phyloP scores from a whole-genome alignment of 2,113 vertebrate species.

The Catharus fuscescens region DNA sequence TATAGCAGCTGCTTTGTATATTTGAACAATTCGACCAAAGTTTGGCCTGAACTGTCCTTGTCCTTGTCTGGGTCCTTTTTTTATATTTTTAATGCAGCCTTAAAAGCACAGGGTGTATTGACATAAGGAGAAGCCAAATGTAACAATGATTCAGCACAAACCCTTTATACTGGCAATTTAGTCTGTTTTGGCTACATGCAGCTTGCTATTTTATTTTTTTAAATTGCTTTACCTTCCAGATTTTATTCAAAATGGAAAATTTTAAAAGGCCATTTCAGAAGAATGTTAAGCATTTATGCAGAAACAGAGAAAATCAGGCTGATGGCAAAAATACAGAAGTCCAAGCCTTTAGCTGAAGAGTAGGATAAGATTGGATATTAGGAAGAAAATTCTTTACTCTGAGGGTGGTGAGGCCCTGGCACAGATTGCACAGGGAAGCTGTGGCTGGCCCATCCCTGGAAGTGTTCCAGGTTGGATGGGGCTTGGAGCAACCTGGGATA shows the following conservation, averaged over 20 bases:
- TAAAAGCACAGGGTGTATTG: neutral
- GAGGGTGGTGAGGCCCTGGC: neutral
- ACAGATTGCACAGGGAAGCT: neutral
- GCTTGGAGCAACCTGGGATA: neutral
- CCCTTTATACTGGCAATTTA: neutral
- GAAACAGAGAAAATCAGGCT: neutral
- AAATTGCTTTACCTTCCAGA: neutral
- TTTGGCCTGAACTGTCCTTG: neutral
- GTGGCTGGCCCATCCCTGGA: neutral
- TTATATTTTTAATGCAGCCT: conserved; percentile 2
- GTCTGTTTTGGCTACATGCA: neutral
- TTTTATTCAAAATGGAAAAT: neutral
- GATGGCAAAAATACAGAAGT: neutral
- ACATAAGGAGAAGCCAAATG: conserved; percentile 8
- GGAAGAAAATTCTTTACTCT: neutral
- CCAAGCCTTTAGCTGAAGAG: neutral
- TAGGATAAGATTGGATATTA: neutral
- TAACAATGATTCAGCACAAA: conserved; percentile 45
- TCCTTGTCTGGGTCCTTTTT: conserved; percentile 11
- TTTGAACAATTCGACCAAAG: neutral
- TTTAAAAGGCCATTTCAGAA: neutral
- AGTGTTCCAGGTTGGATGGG: neutral
- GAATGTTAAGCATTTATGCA: neutral
- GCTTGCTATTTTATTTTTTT: neutral
- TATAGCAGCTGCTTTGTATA: neutral